Evolutionary conservation across 2,113 vertebrate genomes (phyloP).

Genomic region (Tachysurus fulvidraco): DNA sequence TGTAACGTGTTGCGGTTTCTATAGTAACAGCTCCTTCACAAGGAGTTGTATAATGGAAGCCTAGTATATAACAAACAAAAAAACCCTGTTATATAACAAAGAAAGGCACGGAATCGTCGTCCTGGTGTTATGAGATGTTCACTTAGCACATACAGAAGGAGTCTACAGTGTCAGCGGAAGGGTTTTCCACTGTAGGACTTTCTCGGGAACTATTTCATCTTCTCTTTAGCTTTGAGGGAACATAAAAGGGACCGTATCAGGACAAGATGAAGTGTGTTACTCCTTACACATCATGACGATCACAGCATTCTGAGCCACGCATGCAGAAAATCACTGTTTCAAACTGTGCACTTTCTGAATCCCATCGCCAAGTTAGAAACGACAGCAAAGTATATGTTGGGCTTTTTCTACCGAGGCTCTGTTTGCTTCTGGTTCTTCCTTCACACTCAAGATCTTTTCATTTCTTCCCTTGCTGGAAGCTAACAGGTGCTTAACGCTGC

Average conservation of each 20-base stretch:
- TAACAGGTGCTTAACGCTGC: conserved; percentile 83
- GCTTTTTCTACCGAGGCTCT: conserved; percentile 10
- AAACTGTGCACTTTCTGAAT: background rate
- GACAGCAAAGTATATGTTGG: background rate
- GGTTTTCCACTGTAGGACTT: background rate
- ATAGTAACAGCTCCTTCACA: background rate
- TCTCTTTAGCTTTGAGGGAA: background rate
- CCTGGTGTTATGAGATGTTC: background rate
- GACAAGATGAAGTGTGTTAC: background rate
- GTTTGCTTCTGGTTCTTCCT: conserved; percentile 27
- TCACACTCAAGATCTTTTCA: background rate
- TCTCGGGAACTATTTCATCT: background rate
- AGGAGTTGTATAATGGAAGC: too few species aligned
- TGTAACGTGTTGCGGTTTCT: background rate
- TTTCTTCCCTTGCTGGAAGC: conserved; percentile 55
- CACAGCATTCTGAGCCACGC: background rate
- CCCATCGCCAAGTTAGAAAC: background rate
- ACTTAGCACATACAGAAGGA: background rate
- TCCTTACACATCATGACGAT: background rate
- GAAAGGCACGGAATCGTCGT: background rate
- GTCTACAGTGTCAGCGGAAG: background rate
- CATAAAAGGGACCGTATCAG: too few species aligned
- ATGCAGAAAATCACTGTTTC: background rate
- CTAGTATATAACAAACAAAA: background rate
- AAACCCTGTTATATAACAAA: background rate